Evolutionary conservation across 2,113 vertebrate species (phyloP).

Genomic region (Elephas maximus): DNA sequence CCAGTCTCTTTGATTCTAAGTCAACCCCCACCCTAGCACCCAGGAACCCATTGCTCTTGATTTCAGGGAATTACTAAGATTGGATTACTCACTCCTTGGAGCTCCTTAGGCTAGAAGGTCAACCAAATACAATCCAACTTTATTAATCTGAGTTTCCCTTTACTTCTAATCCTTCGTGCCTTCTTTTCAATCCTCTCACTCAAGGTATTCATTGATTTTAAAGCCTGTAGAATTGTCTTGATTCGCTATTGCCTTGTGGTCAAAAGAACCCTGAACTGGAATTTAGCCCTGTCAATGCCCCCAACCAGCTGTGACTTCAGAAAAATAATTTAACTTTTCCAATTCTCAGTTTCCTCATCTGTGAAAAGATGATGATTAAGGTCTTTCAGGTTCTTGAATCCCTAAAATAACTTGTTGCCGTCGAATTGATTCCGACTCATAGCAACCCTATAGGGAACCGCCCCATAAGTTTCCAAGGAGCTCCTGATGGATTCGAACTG

Average conservation of each 20-base stretch:
- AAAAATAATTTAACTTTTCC: neutral
- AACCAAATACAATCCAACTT: neutral
- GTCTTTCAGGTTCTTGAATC: neutral
- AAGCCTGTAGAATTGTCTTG: neutral
- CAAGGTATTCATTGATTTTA: neutral
- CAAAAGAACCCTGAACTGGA: neutral
- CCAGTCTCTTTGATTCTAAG: slow-evolving; percentile 10
- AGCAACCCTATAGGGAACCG: too few species aligned
- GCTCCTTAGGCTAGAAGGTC: neutral
- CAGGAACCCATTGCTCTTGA: neutral
- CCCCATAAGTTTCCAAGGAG: too few species aligned
- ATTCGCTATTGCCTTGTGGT: neutral
- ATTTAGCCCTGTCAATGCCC: neutral
- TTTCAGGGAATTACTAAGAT: neutral
- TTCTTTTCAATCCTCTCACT: neutral
- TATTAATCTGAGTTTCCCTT: neutral
- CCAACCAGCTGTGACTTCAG: neutral
- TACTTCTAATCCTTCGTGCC: neutral
- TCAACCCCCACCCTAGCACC: neutral
- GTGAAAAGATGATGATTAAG: too few species aligned
- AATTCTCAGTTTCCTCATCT: too few species aligned
- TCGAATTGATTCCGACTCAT: too few species aligned
- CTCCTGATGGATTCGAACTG: too few species aligned
- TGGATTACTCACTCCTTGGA: neutral
- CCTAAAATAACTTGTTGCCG: neutral